Base-by-base conservation (phyloP, 2,888 invertebrate genomes). In the Belgica antarctica region DNA sequence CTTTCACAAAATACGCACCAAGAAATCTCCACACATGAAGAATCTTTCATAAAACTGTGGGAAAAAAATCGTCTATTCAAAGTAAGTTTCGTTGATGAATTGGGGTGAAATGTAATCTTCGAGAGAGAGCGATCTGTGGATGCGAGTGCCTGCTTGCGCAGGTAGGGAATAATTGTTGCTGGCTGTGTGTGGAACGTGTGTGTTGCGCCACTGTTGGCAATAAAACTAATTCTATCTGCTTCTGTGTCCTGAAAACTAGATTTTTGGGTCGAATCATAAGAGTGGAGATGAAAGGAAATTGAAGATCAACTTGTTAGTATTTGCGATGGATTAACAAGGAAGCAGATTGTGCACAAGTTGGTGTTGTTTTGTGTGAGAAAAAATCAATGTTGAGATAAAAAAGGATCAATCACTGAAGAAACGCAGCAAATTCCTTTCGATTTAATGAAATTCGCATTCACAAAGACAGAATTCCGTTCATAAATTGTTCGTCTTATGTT, bases 1-100 rank as follows among this genome's bases (percentile, higher is more conserved):
- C 52, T 59, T 59, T 24, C 19, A 52, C 27, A 59, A 59, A 59
- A 59, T 59, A 59, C 59, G 15, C 25, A 19, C 59, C 59, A 59
- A 24, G 24, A 25, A 27, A 24, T 25, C 22, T 10, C 5, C n/a
- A 15, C 8, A 7, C 22, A 25, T 3, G n/a, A 59, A 59, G 19
- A 25, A n/a, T 25, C 27, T 59, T 52, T 24, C 22, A 12, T 27
- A 25, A 59, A 25, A 59, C 59, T 59, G 59, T 59, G 59, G 59
- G 59, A 59, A 59, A 59, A 59, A 59, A 59, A 59, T 22, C n/a
- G 3, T 52, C 22, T 25, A 59, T 59, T 59, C 59, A 59, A 59
- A 27, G n/a, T 15, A 19, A 52, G 19, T 19, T 22, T 59, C 46
- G 15, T 17, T 59, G 59, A 59, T 59, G 59, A 59, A 59, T 59